These are phyloP conservation scores for Circaetus cinerascens DNA, from an alignment of 2,113 vertebrate species.

Conservation along the genomic window DNA sequence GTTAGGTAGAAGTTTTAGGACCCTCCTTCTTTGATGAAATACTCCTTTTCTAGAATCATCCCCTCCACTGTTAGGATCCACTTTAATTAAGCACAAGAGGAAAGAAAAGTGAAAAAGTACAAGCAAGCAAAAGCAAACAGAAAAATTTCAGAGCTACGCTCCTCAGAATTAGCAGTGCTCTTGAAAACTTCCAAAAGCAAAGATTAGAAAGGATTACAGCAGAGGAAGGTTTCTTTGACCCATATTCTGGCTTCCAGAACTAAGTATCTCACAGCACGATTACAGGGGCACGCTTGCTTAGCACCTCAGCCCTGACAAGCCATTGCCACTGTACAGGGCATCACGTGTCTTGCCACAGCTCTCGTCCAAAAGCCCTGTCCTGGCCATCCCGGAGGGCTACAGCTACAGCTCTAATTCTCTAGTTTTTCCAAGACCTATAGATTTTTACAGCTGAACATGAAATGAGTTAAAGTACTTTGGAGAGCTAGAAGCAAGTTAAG, in stretches of 20 bases:
- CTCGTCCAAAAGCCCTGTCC: background rate
- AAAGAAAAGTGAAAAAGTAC: background rate
- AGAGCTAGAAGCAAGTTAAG: conserved; percentile 18
- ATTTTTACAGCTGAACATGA: conserved; percentile 1
- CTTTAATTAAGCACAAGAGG: background rate
- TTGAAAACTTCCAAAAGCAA: background rate
- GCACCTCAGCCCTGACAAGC: background rate
- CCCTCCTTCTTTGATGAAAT: background rate
- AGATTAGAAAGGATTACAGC: background rate
- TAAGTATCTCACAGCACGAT: background rate
- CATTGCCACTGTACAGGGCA: background rate
- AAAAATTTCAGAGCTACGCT: background rate
- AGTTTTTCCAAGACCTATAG: background rate
- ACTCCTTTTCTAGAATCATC: background rate
- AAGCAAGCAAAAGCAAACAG: background rate
- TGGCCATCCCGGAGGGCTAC: background rate
- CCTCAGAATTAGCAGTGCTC: background rate
- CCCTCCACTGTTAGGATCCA: background rate
- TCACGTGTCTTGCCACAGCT: background rate
- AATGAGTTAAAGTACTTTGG: conserved; percentile 1
- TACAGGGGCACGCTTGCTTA: background rate
- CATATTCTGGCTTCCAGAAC: background rate
- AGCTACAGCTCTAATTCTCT: background rate
- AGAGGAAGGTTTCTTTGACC: background rate
- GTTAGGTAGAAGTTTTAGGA: background rate